Percentiles rank a stretch among this genome's conserved stretches.
phyloP scores from a whole-genome alignment of 2,888 invertebrate species.

The Agonopterix arenella region DNA sequence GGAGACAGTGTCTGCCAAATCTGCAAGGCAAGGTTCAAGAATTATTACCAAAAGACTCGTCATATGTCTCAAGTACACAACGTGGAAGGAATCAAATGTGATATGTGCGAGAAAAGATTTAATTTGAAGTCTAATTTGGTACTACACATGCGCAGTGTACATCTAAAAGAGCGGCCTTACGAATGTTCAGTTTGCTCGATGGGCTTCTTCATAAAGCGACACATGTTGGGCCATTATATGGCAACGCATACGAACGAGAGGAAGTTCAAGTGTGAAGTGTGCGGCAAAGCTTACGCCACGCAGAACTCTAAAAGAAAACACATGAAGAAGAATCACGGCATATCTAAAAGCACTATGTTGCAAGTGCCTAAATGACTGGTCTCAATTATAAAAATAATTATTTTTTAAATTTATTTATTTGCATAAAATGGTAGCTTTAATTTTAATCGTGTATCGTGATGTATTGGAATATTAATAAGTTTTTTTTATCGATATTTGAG shows the following conservation, averaged over 20 bases:
- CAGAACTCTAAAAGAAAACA: conserved; percentile 61
- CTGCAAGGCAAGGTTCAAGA: conserved; percentile 63
- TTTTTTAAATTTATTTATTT: neutral
- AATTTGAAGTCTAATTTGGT: conserved; percentile 56
- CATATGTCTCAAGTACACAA: conserved; percentile 68
- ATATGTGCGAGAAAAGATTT: conserved; percentile 64
- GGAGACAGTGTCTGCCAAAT: conserved; percentile 66
- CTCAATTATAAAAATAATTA: neutral
- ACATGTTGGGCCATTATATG: conserved; percentile 67
- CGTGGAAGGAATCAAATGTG: conserved; percentile 59
- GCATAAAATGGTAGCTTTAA: too few relatives aligned
- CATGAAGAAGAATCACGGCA: conserved; percentile 64
- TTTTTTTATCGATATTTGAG: too few relatives aligned
- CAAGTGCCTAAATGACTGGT: conserved; percentile 16
- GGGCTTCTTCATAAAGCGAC: conserved; percentile 64
- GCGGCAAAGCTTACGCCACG: conserved; percentile 73
- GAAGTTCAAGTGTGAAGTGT: conserved; percentile 77
- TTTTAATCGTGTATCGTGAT: too few relatives aligned
- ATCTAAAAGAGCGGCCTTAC: conserved; percentile 59
- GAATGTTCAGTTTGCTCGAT: conserved; percentile 65
- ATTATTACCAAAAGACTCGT: conserved; percentile 63
- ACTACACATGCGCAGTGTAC: conserved; percentile 59
- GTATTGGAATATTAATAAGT: too few relatives aligned
- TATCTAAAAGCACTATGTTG: conserved; percentile 25
- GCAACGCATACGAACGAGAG: conserved; percentile 70